Evolutionary conservation across 37 sponge, comb jelly and placozoan species (phyloP).

Genomic region (Eunapius fragilis): DNA sequence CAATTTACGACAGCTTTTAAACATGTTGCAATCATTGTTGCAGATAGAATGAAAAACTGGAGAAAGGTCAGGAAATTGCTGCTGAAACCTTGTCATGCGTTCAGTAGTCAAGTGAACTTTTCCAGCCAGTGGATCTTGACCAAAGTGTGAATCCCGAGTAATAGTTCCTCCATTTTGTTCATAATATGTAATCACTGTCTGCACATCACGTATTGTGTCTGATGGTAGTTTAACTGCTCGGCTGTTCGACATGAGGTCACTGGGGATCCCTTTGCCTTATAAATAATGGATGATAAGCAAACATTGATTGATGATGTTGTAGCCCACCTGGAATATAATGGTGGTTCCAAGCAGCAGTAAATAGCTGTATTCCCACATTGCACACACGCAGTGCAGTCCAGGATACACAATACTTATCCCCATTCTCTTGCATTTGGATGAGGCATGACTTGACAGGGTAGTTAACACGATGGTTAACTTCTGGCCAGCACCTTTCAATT

Average conservation of each 20-base stretch:
- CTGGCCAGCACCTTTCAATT: slow-evolving; percentile 50
- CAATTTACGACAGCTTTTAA: not conserved
- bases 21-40: not conserved
- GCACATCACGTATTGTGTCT: not conserved
- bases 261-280: not conserved
- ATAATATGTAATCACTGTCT: not conserved
- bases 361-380: not conserved
- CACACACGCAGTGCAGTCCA: slow-evolving; percentile 30
- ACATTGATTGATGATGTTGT: no score
- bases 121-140: not conserved
- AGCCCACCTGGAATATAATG: no score
- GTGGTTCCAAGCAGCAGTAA: no score
- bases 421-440: slow-evolving; percentile 11
- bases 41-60: not conserved
- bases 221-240: not conserved
- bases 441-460: slow-evolving; percentile 46
- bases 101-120: not conserved
- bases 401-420: slow-evolving; percentile 52
- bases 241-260: not conserved
- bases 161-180: not conserved
- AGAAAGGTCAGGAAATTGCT: not conserved
- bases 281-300: not conserved
- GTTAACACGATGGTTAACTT: slow-evolving; percentile 45
- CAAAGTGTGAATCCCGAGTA: not conserved
- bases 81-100: not conserved